Evolutionary conservation across 2,888 invertebrate species (phyloP).

Genomic region (Pseudococcus jackbeardsleyi): DNA sequence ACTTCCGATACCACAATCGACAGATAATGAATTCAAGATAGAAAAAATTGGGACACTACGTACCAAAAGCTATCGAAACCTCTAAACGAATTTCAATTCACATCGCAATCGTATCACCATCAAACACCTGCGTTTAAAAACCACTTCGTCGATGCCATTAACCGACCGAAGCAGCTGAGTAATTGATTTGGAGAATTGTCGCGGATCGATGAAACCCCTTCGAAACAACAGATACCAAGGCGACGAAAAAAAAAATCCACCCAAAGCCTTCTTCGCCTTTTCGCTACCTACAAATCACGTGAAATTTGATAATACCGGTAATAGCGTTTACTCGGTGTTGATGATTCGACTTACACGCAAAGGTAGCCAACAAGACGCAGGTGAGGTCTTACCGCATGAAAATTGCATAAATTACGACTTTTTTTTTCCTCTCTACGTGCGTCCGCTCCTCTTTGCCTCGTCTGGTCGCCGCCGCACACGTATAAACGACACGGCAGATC

Average conservation of each 20-base stretch:
- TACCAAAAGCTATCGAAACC: not conserved
- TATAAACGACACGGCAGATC: not conserved
- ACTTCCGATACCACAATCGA: not conserved
- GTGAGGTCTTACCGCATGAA: constrained; percentile 22
- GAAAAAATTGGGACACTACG: not conserved
- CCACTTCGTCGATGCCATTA: constrained; percentile 4
- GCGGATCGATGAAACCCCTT: constrained; percentile 23
- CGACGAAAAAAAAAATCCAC: constrained; percentile 2
- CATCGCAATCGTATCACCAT: not conserved
- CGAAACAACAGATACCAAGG: not conserved
- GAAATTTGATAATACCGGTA: constrained; percentile 32
- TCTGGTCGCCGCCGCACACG: not conserved
- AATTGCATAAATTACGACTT: constrained; percentile 36
- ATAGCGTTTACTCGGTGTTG: not conserved
- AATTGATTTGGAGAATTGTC: constrained; percentile 27
- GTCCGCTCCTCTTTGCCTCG: not conserved
- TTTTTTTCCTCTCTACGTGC: not conserved
- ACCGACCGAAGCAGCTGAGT: constrained; percentile 21
- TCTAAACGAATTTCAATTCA: constrained; percentile 24
- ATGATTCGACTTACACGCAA: constrained; percentile 38
- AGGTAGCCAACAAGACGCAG: constrained; percentile 25
- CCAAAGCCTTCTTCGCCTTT: not conserved
- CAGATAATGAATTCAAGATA: not conserved
- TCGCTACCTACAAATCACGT: not conserved
- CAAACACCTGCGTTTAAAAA: not conserved